Evolutionary conservation across 2,113 vertebrate genomes (phyloP), one percentile per base, ranked within the genome.

Genomic region (Halichoerus grypus): DNA sequence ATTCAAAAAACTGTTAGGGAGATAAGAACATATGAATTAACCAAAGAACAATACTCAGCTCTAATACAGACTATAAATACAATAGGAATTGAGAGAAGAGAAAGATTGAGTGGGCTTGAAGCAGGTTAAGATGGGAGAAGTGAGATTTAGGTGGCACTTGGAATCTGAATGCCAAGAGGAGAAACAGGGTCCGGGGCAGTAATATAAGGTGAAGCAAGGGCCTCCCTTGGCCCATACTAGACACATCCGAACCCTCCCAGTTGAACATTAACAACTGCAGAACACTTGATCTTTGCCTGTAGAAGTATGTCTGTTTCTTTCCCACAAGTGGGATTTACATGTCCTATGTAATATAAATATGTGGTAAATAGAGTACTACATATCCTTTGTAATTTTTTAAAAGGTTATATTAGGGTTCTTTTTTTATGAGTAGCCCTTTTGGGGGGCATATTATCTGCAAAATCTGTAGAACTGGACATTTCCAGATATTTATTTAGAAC

Each of bases 401-500:
- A 87, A 71, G 16, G 16, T 97, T 74, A 55, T 42, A 65, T 87
- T 74, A 90, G 39, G 57, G n/a, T 94, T 92, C 91, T 72, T 94
- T 79, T 77, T 49, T 49, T 18, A 86, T 24, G 9, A 82, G n/a
- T 92, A 96, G 39, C 28, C 74, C 19, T 80, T 74, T 88, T 18
- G 31, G 21, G 33, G 53, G 15, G 51, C 10, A 84, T 91, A 90
- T 91, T 72, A 67, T 88, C 91, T 93, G 59, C 53, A 89, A 96
- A 90, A 89, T 80, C 28, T 80, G 59, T 61, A 61, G 36, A 95
- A 74, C 67, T 94, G 86, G 67, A 63, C 51, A 65, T 98, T 88
- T 96, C 90, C 80, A 97, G 55, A 57, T 97, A 74, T 90, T 97
- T 95, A 69, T 46, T 92, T 89, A 72, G 94, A 71, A 87, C 72